phyloP scores from a whole-genome alignment of 1,140 invertebrate genomes.

The Penaeus vannamei region DNA sequence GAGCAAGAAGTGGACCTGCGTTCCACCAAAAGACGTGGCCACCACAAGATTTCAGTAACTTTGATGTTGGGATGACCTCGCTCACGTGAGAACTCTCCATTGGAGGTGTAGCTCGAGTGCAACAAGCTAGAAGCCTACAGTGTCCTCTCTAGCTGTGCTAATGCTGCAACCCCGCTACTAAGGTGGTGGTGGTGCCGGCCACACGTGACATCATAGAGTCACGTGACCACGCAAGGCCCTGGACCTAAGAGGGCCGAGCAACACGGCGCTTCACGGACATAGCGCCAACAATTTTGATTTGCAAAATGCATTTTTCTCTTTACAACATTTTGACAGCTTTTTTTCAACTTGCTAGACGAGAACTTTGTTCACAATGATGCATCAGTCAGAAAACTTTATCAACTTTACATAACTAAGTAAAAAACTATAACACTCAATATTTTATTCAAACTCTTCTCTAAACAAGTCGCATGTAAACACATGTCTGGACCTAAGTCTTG shows the following conservation, averaged over 20 bases:
- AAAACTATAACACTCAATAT: slow-evolving; percentile 64
- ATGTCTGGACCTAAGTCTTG: slow-evolving; percentile 59
- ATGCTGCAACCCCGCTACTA: slow-evolving; percentile 2
- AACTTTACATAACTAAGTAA: slow-evolving; percentile 63
- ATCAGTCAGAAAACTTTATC: slow-evolving; percentile 59
- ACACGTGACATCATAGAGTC: slow-evolving; percentile 46
- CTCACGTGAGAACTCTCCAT: too few species aligned
- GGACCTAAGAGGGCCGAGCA: slow-evolving; percentile 28
- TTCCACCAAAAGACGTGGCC: too few species aligned
- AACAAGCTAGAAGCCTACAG: too few species aligned
- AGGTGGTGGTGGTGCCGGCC: slow-evolving; percentile 43
- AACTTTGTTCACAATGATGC: slow-evolving; percentile 56
- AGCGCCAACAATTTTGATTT: slow-evolving; percentile 61
- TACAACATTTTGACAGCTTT: slow-evolving; percentile 52
- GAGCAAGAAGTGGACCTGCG: too few species aligned
- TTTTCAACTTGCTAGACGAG: slow-evolving; percentile 50
- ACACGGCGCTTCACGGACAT: slow-evolving; percentile 54
- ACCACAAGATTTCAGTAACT: too few species aligned
- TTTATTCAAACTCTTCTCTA: slow-evolving; percentile 60
- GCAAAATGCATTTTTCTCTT: slow-evolving; percentile 47
- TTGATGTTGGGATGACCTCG: too few species aligned
- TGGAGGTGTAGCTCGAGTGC: too few species aligned
- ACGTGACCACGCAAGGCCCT: slow-evolving; percentile 41
- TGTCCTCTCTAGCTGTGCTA: slow-evolving; percentile 26
- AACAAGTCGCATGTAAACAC: slow-evolving; percentile 62